Evolutionary conservation across 2,888 invertebrate genomes (phyloP).

Genomic region (Apamea epomidion): DNA sequence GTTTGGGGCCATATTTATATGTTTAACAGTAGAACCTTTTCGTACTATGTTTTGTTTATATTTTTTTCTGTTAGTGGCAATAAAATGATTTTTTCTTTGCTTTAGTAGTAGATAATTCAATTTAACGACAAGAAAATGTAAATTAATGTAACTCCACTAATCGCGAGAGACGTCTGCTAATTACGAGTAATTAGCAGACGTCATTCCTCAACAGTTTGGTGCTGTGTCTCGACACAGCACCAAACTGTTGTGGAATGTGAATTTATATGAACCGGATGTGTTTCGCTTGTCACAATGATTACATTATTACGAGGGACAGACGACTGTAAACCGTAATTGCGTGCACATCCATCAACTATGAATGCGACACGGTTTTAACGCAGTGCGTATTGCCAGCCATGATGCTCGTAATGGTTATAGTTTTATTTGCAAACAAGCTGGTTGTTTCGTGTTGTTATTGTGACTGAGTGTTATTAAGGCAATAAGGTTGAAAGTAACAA

Average conservation of each 20-base stretch:
- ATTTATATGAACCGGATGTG: constrained; percentile 72
- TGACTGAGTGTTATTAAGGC: constrained; percentile 33
- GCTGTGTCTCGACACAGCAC: constrained; percentile 51
- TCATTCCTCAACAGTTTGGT: too few relatives aligned
- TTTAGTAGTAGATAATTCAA: not conserved
- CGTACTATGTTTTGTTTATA: not conserved
- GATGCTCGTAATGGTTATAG: constrained; percentile 25
- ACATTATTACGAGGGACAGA: constrained; percentile 65
- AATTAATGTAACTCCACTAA: constrained; percentile 8
- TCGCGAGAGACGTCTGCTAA: constrained; percentile 51
- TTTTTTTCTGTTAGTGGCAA: too few relatives aligned
- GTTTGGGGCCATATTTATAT: not conserved
- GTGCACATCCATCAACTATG: constrained; percentile 65
- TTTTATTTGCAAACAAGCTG: constrained; percentile 38
- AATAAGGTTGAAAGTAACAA: constrained; percentile 18
- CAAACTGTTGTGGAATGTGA: constrained; percentile 66
- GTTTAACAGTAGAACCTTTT: not conserved
- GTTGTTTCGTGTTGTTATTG: constrained; percentile 20
- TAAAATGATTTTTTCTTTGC: not conserved
- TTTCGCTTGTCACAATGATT: constrained; percentile 72
- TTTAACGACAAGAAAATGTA: not conserved
- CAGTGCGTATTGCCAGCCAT: constrained; percentile 23
- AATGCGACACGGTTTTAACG: constrained; percentile 54
- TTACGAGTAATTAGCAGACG: too few relatives aligned
- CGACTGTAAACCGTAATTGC: constrained; percentile 48